Conservation (phyloP, 2,888 invertebrate genomes). For the Acrobasis repandana region DNA sequence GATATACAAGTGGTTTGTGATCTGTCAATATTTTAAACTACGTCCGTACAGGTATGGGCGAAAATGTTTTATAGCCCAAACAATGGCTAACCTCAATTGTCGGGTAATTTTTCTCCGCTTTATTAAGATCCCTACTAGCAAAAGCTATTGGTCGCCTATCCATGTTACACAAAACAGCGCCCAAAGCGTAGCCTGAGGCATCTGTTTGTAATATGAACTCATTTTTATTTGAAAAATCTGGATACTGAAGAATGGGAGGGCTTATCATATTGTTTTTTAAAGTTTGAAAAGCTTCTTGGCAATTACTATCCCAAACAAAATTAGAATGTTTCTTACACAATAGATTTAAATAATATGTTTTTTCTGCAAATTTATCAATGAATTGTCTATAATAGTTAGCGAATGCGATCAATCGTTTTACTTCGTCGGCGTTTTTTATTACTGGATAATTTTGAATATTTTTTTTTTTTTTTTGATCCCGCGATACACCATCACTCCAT, state of each 20-base stretch:
- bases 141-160: slow-evolving; percentile 22
- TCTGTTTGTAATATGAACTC: no score
- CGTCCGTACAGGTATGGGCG: no score
- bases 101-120: neutral
- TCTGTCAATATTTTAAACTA: slow-evolving; percentile 20
- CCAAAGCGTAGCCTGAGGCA: no score
- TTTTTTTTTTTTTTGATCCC: slow-evolving; percentile 10
- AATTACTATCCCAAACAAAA: slow-evolving; percentile 24
- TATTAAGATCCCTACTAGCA: slow-evolving; percentile 14
- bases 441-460: neutral
- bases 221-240: slow-evolving; percentile 14
- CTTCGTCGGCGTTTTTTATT: slow-evolving; percentile 20
- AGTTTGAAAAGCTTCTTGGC: slow-evolving; percentile 26
- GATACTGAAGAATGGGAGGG: no score
- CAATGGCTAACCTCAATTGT: no score
- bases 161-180: no score
- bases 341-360: slow-evolving; percentile 24
- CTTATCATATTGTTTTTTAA: slow-evolving; percentile 19
- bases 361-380: slow-evolving; percentile 30
- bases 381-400: slow-evolving; percentile 30
- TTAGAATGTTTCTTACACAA: slow-evolving; percentile 24
- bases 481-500: slow-evolving; percentile 2
- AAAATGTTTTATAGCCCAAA: no score
- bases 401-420: slow-evolving; percentile 27
- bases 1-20: slow-evolving; percentile 28